Base-by-base conservation (phyloP, 2,888 invertebrate genomes). In the Homarus gammarus region DNA sequence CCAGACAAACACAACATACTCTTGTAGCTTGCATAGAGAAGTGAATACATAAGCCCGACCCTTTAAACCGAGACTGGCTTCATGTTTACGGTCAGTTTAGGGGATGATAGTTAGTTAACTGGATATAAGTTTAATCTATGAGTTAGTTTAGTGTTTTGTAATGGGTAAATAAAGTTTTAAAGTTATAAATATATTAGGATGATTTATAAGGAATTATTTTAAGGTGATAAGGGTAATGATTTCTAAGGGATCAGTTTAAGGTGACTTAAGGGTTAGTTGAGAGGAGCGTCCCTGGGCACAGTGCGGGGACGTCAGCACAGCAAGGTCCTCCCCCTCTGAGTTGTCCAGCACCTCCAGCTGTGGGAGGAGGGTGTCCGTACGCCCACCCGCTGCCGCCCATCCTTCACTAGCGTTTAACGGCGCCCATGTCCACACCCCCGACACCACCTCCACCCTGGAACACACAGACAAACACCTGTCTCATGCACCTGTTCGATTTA, bases 401-500 rank as follows among this genome's bases (percentile, higher is more conserved):
- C 31, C 38, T 0, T 44, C 51, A 15, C 49, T 31, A 1, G 70
- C n/a, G 10, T 72, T 81, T 2, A 64, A 40, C 40, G 31, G n/a
- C 6, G 73, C 51, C 73, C 81, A 81, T 40, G 31, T 44, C 87
- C 81, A 81, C 38, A 87, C 81, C 33, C 81, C 87, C 22, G 44
- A 40, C 44, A 87, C n/a, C 22, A 87, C 81, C 77, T 87, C 87
- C 33, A 75, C 49, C 70, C 87, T 83, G 68, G 15, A 79, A 79
- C 18, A 61, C 6, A 3, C 27, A 10, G 27, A 51, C n/a, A n/a
- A 61, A 15, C 6, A 12, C n/a, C n/a, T n/a, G n/a, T 1, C 33
- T 6, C 33, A 73, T 15, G 8, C 33, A 18, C 3, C 0, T 18
- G 27, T 70, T 18, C 27, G 18, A 10, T 70, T n/a, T 10, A n/a